Conservation (phyloP, 2,113 vertebrate genomes). For the Numida meleagris region DNA sequence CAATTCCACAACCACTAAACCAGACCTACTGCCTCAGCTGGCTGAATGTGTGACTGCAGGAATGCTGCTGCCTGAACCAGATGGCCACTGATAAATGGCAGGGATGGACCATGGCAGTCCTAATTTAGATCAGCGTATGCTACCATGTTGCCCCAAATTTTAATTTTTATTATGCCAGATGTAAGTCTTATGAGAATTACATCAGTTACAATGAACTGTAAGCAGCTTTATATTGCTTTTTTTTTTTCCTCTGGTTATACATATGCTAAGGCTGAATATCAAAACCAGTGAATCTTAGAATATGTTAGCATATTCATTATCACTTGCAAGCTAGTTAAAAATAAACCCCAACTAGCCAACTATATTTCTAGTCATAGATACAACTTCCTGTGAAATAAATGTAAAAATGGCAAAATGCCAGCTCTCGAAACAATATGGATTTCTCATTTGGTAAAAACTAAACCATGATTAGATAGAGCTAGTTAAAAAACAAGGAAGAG, state of each 20-base stretch:
- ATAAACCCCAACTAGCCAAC: background rate
- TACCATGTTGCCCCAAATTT: background rate
- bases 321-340: slow-evolving; percentile 1
- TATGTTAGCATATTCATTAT: background rate
- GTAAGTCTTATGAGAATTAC: background rate
- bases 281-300: background rate
- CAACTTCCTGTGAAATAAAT: background rate
- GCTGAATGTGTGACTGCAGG: background rate
- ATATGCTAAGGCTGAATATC: background rate
- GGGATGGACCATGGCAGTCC: background rate
- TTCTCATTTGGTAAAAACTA: background rate
- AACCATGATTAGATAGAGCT: background rate
- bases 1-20: background rate
- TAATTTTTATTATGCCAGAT: background rate
- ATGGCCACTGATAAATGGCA: background rate
- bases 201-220: background rate
- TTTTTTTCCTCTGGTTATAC: background rate
- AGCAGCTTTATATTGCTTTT: background rate
- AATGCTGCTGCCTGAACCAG: background rate
- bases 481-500: background rate
- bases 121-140: background rate
- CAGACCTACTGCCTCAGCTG: background rate
- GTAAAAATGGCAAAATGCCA: background rate
- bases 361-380: background rate
- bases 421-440: background rate